Base-by-base conservation (phyloP, 1,140 invertebrate species). In the Metaphire vulgaris region DNA sequence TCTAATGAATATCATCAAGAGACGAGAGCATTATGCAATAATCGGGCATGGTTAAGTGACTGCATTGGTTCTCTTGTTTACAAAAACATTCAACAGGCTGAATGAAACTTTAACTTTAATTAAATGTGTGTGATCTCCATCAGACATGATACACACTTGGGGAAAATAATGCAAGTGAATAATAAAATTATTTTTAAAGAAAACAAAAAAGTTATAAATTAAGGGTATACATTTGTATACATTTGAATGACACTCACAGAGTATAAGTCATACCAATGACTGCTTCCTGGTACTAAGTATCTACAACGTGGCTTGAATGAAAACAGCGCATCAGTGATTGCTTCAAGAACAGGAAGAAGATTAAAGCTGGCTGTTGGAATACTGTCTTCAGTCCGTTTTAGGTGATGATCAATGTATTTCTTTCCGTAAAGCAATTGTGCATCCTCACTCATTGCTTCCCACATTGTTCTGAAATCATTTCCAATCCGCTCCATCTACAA, bases 271-370 rank as follows among this genome's bases (percentile, higher is more conserved):
- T 79, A 67, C n/a, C 75, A 16, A 69, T 79, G 26, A 70, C 80
- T 80, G 66, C 80, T 79, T 15, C 83, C 82, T 71, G 80, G 77
- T 1, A 83, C 76, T 2, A 83, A 76, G 56, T 83, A 83, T 28
- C 79, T 77, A 21, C 69, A 30, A 12, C 71, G 29, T 1, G 82
- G 80, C 6, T 75, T 79, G 2, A 70, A 34, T 65, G 78, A 79
- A 2, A 29, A 70, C 2, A 84, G 72, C 14, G 80, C 80, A 56
- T 81, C 76, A 26, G 80, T 79, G 76, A 83, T 75, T 26, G 78
- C 79, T 31, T 83, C 80, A 21, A 80, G 69, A n/a, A 83, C 82
- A 12, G 80, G 81, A 2, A 74, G 78, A 34, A 81, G 41, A 16
- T 30, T 76, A 1, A 31, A 69, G 29, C 76, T 71, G 29, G 81